Evolutionary conservation across 2,797 vertebrate species (phyloP).

Genomic region (Anguilla pacifica): DNA sequence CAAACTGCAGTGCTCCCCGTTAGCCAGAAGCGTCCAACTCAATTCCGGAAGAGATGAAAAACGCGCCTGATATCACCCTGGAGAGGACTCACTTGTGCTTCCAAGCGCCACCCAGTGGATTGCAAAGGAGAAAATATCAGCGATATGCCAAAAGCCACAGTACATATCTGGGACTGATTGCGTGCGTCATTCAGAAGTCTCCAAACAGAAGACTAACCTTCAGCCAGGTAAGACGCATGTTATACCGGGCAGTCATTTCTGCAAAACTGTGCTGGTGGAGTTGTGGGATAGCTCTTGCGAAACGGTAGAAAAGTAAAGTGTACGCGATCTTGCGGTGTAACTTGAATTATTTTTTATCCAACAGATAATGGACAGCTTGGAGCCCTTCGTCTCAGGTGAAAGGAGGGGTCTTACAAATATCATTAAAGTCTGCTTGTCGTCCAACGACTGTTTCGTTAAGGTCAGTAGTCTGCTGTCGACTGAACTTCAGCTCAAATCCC

Average conservation of each 20-base stretch:
- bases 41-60: no score
- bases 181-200: conserved; percentile 58
- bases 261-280: not conserved
- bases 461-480: conserved; percentile 42
- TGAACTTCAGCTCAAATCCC: not conserved
- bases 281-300: not conserved
- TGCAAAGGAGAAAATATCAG: conserved; percentile 18
- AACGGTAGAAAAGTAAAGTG: not conserved
- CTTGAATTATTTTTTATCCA: conserved; percentile 25
- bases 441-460: conserved; percentile 71
- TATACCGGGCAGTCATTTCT: conserved; percentile 48
- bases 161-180: conserved; percentile 61
- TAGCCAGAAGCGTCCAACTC: no score
- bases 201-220: conserved; percentile 71
- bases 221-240: not conserved
- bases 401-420: conserved; percentile 62
- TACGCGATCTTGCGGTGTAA: not conserved
- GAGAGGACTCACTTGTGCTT: no score
- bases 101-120: no score
- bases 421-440: conserved; percentile 70
- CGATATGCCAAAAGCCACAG: conserved; percentile 31
- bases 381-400: conserved; percentile 50
- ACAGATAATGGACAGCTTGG: conserved; percentile 66
- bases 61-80: no score
- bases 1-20: no score